Percentiles rank a stretch among this genome's conserved stretches.
Conservation (phyloP, 2,888 invertebrate species). For the Therioaphis trifolii region DNA sequence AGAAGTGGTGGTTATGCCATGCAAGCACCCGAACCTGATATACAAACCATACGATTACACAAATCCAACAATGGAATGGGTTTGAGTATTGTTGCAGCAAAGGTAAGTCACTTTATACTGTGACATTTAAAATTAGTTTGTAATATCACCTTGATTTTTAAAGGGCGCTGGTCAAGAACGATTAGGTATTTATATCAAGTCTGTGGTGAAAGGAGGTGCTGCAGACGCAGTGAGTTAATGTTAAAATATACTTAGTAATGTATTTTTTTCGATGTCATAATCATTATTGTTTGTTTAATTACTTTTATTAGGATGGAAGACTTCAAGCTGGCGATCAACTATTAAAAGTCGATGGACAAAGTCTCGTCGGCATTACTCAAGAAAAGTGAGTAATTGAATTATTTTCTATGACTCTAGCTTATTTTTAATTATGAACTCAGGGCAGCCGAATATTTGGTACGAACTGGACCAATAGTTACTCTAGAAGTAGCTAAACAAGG, state of each 20-base stretch:
- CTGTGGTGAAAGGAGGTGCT: constrained; percentile 94
- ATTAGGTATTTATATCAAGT: constrained; percentile 98
- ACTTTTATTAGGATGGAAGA: constrained; percentile 80
- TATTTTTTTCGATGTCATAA: not conserved
- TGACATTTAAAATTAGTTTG: not conserved
- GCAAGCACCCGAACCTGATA: constrained; percentile 75
- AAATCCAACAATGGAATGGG: constrained; percentile 98
- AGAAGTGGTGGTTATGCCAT: constrained; percentile 72
- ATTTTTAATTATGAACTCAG: constrained; percentile 69
- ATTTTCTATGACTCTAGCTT: not conserved
- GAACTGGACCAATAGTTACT: constrained; percentile 92
- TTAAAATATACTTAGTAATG: not conserved
- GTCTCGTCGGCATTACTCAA: constrained; percentile 86
- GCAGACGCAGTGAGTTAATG: constrained; percentile 77
- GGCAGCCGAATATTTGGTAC: constrained; percentile 95
- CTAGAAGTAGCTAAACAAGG: constrained; percentile 98
- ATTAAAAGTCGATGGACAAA: constrained; percentile 95
- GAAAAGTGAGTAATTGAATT: constrained; percentile 72
- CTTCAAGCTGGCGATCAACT: constrained; percentile 97
- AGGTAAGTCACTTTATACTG: constrained; percentile 72
- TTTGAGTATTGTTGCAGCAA: constrained; percentile 97
- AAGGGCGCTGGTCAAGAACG: constrained; percentile 83
- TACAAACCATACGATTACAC: constrained; percentile 87
- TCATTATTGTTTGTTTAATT: constrained; percentile 9
- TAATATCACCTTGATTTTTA: constrained; percentile 66